phyloP scores from a whole-genome alignment of 2,113 vertebrate genomes.

The Ictalurus furcatus region DNA sequence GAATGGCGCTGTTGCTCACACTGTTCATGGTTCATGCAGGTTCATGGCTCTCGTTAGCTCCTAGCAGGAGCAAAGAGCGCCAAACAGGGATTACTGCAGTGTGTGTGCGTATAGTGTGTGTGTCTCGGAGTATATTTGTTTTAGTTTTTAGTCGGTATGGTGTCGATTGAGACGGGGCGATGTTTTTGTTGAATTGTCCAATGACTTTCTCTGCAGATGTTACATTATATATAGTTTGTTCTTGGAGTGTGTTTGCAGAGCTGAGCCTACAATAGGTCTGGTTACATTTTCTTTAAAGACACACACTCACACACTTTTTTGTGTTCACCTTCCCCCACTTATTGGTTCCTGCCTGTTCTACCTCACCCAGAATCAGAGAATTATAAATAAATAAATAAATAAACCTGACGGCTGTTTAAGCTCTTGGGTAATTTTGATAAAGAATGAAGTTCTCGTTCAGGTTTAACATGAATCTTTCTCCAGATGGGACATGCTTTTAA shows the following conservation, averaged over 20 bases:
- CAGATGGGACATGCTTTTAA: constrained; percentile 26
- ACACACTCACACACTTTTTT: no score
- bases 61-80: constrained; percentile 20
- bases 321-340: neutral
- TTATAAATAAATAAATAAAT: neutral
- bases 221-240: neutral
- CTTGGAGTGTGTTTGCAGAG: neutral
- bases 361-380: neutral
- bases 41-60: constrained; percentile 35
- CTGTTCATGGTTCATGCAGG: neutral
- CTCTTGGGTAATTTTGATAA: constrained; percentile 8
- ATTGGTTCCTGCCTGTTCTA: neutral
- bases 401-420: neutral
- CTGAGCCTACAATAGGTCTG: neutral
- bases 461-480: constrained; percentile 1
- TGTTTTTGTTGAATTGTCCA: neutral
- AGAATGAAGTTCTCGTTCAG: constrained; percentile 4
- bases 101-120: constrained; percentile 1
- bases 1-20: neutral
- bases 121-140: neutral
- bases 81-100: constrained; percentile 18
- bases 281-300: neutral
- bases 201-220: neutral
- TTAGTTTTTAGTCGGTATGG: neutral
- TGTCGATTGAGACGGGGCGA: neutral